These are phyloP conservation scores for Struthio camelus DNA, from an alignment of 2,113 vertebrate species.

Conservation along the genomic window DNA sequence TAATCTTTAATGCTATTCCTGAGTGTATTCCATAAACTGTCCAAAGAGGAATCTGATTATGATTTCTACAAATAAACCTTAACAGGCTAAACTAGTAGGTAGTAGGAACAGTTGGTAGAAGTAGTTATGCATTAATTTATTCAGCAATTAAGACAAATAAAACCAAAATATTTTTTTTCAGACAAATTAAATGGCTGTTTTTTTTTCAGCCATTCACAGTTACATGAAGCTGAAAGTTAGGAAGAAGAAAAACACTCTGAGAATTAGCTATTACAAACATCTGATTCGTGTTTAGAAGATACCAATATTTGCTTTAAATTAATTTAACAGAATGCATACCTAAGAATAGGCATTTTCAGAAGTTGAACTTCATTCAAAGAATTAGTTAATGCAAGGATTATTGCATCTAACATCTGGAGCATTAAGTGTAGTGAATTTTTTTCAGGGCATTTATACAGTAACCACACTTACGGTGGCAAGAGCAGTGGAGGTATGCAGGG, in stretches of 20 bases:
- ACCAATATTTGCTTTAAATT: background rate
- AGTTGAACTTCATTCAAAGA: background rate
- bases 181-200: background rate
- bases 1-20: background rate
- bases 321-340: background rate
- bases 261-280: background rate
- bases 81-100: background rate
- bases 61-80: background rate
- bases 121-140: background rate
- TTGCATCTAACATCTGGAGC: background rate
- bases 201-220: background rate
- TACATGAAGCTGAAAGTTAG: background rate
- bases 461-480: background rate
- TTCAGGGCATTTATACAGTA: fast-evolving
- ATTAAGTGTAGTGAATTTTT: background rate
- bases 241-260: background rate
- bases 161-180: fast-evolving
- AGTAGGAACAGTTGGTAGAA: background rate
- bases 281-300: background rate
- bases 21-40: background rate
- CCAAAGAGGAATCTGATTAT: background rate
- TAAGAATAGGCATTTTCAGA: background rate
- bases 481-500: background rate
- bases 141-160: background rate
- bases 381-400: background rate